phyloP scores from a whole-genome alignment of 2,797 vertebrate species.

The Scomberomorus guttatus region DNA sequence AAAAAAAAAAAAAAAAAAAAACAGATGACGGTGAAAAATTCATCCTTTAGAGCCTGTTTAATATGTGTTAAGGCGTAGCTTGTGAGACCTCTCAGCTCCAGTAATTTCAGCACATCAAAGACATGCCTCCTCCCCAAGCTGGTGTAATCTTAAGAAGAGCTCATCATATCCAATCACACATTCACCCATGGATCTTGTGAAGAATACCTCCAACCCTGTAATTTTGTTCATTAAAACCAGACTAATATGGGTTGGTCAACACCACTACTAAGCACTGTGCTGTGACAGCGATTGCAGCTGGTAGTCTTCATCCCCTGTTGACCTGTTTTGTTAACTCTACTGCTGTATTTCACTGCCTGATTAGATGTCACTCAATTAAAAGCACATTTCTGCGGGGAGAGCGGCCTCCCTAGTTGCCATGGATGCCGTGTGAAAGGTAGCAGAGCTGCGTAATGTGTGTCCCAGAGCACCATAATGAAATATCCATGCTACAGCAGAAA shows the following conservation, averaged over 20 bases:
- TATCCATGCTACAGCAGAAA: constrained; percentile 73
- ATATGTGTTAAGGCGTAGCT: constrained; percentile 81
- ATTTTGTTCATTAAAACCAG: constrained; percentile 75
- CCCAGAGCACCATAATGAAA: constrained; percentile 83
- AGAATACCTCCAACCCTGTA: constrained; percentile 70
- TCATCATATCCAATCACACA: constrained; percentile 81
- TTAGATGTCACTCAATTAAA: constrained; percentile 90
- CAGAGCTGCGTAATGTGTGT: constrained; percentile 75
- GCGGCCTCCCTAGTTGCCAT: constrained; percentile 83
- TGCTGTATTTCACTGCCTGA: constrained; percentile 83
- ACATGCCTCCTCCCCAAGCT: constrained; percentile 77
- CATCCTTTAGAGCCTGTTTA: constrained; percentile 77
- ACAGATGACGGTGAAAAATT: constrained; percentile 72
- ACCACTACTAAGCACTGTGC: constrained; percentile 25
- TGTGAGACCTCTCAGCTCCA: constrained; percentile 76
- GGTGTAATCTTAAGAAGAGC: constrained; percentile 78
- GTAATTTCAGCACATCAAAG: constrained; percentile 85
- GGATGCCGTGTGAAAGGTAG: constrained; percentile 80
- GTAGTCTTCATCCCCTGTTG: constrained; percentile 73
- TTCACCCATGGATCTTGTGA: constrained; percentile 74
- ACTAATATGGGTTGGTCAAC: constrained; percentile 58
- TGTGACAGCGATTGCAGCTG: constrained; percentile 59
- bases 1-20: constrained; percentile 34
- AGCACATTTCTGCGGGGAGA: constrained; percentile 82
- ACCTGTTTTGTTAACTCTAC: constrained; percentile 82